Percentiles rank a stretch among this genome's conserved stretches.
phyloP scores from a whole-genome alignment of 30 jellyfish, hydroid and myxozoan species.

The Aurelia sp. region DNA sequence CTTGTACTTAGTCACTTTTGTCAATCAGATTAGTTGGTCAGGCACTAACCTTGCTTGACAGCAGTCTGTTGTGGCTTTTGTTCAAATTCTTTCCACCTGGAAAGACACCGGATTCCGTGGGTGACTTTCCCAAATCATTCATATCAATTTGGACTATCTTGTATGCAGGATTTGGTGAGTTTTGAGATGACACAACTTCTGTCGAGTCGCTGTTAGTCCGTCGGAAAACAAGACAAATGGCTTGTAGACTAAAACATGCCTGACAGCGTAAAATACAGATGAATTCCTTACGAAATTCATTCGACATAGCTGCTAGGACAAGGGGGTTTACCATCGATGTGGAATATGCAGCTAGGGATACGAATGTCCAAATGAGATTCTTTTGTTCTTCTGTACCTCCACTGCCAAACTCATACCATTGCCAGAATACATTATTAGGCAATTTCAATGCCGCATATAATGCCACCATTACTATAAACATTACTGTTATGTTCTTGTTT shows the following conservation, averaged over 20 bases:
- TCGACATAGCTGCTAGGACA: conserved; percentile 67
- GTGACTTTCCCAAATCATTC: conserved; percentile 21
- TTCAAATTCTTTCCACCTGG: too few species aligned
- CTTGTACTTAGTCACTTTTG: too few species aligned
- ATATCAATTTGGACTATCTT: conserved; percentile 13
- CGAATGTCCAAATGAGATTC: conserved; percentile 63
- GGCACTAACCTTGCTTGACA: too few species aligned
- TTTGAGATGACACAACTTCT: neutral
- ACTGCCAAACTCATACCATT: conserved; percentile 71
- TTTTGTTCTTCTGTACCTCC: conserved; percentile 19
- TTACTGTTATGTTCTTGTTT: conserved; percentile 42
- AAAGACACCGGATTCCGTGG: neutral
- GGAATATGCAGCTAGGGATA: conserved; percentile 70
- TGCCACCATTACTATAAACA: conserved; percentile 68
- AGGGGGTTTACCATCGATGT: conserved; percentile 74
- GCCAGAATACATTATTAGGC: conserved; percentile 79
- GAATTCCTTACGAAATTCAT: conserved; percentile 61
- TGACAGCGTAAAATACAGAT: conserved; percentile 42
- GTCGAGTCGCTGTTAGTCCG: conserved; percentile 17
- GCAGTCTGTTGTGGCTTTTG: too few species aligned
- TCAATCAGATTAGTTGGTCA: too few species aligned
- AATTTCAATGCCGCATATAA: conserved; percentile 61
- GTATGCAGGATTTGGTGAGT: conserved; percentile 1
- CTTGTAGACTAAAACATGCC: conserved; percentile 4
- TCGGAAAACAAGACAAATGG: conserved; percentile 10